A percentile compares a stretch with the other conserved stretches of the same genome.
These are phyloP conservation scores for Metallyticus violacea DNA, from an alignment of 2,888 invertebrate genomes.

Conservation along the genomic window DNA sequence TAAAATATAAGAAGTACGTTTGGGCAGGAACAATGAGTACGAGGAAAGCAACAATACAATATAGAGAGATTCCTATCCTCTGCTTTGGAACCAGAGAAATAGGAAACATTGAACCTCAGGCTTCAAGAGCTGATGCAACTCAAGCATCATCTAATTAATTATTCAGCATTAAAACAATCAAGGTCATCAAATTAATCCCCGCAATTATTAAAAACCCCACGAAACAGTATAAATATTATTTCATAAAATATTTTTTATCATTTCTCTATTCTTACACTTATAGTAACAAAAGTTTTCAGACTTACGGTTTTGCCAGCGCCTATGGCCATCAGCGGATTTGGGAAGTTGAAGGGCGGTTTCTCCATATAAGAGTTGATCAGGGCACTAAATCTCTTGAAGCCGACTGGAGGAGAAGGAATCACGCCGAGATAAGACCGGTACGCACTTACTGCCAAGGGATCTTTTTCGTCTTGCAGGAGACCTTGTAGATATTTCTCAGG, in stretches of 20 bases:
- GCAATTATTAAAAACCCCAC: too few relatives aligned
- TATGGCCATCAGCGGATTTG: constrained; percentile 70
- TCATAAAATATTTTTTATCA: too few relatives aligned
- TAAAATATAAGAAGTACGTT: too few relatives aligned
- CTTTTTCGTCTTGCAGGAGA: constrained; percentile 61
- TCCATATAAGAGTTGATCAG: constrained; percentile 82
- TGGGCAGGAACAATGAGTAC: too few relatives aligned
- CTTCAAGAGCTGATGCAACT: neutral
- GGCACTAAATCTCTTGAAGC: constrained; percentile 68
- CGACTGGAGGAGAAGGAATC: constrained; percentile 67
- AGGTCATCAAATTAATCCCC: neutral
- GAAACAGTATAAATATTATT: too few relatives aligned
- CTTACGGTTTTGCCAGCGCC: constrained; percentile 73
- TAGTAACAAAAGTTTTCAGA: constrained; percentile 29
- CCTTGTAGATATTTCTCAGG: constrained; percentile 80
- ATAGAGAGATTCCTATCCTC: too few relatives aligned
- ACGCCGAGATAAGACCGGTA: constrained; percentile 82
- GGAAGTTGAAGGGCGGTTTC: constrained; percentile 82
- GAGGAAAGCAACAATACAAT: too few relatives aligned
- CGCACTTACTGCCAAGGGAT: constrained; percentile 62
- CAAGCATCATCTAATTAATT: neutral
- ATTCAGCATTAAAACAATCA: neutral
- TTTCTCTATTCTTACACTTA: neutral
- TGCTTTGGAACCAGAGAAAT: too few relatives aligned
- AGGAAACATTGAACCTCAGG: too few relatives aligned